Conservation (phyloP, 30 jellyfish, hydroid and myxozoan genomes). For the Turritopsis rubra region DNA sequence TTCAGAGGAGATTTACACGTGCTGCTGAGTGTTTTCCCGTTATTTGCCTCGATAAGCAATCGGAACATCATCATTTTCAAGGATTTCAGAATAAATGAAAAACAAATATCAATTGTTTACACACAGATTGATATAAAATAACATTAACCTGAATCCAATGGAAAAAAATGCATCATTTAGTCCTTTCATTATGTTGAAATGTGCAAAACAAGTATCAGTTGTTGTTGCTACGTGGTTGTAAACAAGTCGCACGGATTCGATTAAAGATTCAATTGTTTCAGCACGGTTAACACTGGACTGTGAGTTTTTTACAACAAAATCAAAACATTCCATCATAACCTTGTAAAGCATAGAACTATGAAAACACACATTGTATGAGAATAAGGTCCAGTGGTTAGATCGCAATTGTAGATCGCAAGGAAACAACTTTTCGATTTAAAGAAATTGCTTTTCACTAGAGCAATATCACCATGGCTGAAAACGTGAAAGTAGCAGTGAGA, state of each 20-base stretch:
- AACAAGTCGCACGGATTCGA: neutral
- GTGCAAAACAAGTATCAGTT: neutral
- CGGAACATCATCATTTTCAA: too few relatives aligned
- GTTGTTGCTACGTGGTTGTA: neutral
- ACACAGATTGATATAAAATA: too few relatives aligned
- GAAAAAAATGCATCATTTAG: neutral
- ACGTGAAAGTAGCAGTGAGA: slow-evolving; percentile 86
- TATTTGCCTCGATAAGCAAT: neutral
- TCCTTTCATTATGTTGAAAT: neutral
- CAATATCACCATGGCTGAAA: slow-evolving; percentile 38
- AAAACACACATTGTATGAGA: neutral
- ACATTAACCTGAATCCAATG: too few relatives aligned
- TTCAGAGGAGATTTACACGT: too few relatives aligned
- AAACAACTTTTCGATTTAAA: slow-evolving; percentile 22
- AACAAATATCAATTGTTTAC: too few relatives aligned
- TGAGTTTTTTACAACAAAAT: neutral
- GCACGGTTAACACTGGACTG: neutral
- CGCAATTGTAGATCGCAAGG: neutral
- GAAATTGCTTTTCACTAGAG: neutral
- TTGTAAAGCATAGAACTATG: neutral
- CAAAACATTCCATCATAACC: neutral
- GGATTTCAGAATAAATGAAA: too few relatives aligned
- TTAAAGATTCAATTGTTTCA: neutral
- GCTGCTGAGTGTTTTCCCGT: neutral
- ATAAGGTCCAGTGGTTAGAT: neutral